A percentile compares a stretch with the other conserved stretches of the same genome.
Conservation (phyloP, 2,888 invertebrate genomes). For the Bembecia ichneumoniformis region DNA sequence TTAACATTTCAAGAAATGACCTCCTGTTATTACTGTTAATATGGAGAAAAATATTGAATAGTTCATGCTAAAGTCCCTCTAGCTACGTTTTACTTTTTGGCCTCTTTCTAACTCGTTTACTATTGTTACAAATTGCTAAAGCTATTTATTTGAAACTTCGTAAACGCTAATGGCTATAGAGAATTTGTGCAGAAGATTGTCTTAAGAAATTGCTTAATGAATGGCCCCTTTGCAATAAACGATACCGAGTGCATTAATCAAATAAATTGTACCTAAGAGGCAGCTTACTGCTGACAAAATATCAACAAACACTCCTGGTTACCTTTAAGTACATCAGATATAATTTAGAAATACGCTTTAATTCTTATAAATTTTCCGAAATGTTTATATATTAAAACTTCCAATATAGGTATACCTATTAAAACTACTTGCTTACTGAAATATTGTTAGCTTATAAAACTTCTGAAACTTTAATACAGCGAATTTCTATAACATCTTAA, state of each 20-base stretch:
- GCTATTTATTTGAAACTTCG: too few species aligned
- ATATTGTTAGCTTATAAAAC: conserved; percentile 60
- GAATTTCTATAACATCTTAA: conserved; percentile 26
- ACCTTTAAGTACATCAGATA: conserved; percentile 51
- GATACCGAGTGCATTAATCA: conserved; percentile 34
- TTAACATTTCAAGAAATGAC: too few species aligned
- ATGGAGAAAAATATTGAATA: too few species aligned
- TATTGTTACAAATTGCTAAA: too few species aligned
- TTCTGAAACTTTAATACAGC: conserved; percentile 55
- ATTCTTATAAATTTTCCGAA: conserved; percentile 27
- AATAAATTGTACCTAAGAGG: conserved; percentile 30
- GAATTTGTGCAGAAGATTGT: too few species aligned
- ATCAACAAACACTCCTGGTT: conserved; percentile 21
- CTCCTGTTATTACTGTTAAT: background rate
- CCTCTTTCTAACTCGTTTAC: too few species aligned
- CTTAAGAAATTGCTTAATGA: too few species aligned
- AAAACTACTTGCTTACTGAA: conserved; percentile 48
- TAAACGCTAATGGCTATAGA: too few species aligned
- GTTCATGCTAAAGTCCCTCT: too few species aligned
- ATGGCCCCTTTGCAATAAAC: conserved; percentile 59
- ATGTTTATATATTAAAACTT: conserved; percentile 40
- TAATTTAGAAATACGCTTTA: conserved; percentile 39
- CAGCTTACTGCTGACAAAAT: conserved; percentile 34
- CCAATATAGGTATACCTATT: conserved; percentile 18
- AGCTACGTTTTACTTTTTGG: too few species aligned